Conservation (phyloP, 2,113 vertebrate species). For the Hucho hucho region DNA sequence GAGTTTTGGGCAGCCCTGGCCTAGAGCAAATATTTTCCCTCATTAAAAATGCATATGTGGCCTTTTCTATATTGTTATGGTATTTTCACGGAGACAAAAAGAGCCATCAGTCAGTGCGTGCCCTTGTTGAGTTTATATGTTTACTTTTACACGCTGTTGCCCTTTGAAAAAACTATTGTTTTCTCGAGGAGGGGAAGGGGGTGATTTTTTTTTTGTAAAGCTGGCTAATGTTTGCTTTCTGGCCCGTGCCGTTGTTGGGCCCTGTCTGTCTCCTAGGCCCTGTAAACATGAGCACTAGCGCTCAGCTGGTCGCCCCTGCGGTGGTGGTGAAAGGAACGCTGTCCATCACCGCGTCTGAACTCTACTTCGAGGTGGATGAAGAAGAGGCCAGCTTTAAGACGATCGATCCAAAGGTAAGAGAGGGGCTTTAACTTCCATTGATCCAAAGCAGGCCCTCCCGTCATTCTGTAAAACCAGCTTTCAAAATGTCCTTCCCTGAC, state of each 20-base stretch:
- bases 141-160: slow-evolving; percentile 26
- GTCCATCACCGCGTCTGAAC: slow-evolving; percentile 91
- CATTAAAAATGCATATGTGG: too few species aligned
- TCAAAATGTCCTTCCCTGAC: not conserved
- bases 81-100: slow-evolving; percentile 1
- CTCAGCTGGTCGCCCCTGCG: slow-evolving; percentile 91
- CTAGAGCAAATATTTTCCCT: too few species aligned
- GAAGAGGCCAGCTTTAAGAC: slow-evolving; percentile 92
- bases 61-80: not conserved
- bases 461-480: slow-evolving; percentile 9
- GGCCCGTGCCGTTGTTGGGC: slow-evolving; percentile 21
- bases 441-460: slow-evolving; percentile 12
- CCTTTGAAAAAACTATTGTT: slow-evolving; percentile 19
- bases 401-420: slow-evolving; percentile 95
- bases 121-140: slow-evolving; percentile 36
- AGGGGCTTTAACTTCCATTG: slow-evolving; percentile 28
- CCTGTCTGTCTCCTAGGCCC: slow-evolving; percentile 79
- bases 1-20: too few species aligned
- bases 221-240: slow-evolving; percentile 13
- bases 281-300: slow-evolving; percentile 86
- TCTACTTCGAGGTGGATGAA: slow-evolving; percentile 98
- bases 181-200: slow-evolving; percentile 5
- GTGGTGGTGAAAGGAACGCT: slow-evolving; percentile 87
- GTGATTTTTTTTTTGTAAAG: not conserved
- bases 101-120: slow-evolving; percentile 4